These are phyloP conservation scores for Neolamprologus devosi DNA, from an alignment of 2,113 vertebrate species.

Conservation along the genomic window DNA sequence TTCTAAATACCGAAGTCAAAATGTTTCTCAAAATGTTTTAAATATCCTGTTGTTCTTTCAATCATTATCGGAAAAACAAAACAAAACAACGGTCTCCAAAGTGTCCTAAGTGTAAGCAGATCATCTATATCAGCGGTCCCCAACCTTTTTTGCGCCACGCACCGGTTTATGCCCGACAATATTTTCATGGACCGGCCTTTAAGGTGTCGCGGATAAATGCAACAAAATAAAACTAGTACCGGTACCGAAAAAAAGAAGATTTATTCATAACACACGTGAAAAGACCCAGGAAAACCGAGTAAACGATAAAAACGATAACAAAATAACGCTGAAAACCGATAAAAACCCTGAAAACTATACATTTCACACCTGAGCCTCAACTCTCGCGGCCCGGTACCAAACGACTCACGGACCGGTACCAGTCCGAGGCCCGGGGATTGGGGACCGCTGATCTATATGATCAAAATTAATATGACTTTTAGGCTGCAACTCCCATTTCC, in stretches of 20 bases:
- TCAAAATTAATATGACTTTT: background rate
- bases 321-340: too few relatives aligned
- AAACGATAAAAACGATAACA: too few relatives aligned
- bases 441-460: background rate
- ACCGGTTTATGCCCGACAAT: too few relatives aligned
- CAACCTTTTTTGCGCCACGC: too few relatives aligned
- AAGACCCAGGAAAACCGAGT: fast-evolving
- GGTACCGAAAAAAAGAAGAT: fast-evolving
- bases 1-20: fast-evolving
- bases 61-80: background rate
- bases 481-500: background rate
- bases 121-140: background rate
- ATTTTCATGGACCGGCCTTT: too few relatives aligned
- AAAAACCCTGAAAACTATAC: too few relatives aligned
- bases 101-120: background rate
- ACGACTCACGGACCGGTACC: fast-evolving
- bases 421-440: fast-evolving
- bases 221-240: too few relatives aligned
- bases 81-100: fast-evolving
- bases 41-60: fast-evolving
- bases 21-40: background rate
- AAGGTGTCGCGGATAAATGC: too few relatives aligned
- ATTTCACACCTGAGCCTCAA: too few relatives aligned
- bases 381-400: too few relatives aligned
- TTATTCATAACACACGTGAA: too few relatives aligned